phyloP scores from a whole-genome alignment of 2,113 vertebrate species.

The Chaetodon trifascialis region DNA sequence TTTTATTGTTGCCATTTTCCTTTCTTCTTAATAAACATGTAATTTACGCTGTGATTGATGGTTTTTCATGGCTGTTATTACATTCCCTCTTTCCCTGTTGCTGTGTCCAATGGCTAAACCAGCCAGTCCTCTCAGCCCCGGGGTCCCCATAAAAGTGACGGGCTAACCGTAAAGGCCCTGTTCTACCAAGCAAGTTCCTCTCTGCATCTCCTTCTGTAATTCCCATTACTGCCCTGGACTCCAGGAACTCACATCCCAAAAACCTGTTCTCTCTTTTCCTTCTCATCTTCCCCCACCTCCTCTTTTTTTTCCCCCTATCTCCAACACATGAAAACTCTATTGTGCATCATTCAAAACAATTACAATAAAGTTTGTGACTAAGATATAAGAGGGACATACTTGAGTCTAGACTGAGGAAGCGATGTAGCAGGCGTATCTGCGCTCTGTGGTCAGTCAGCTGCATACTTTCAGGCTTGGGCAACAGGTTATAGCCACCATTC shows the following conservation, averaged over 20 bases:
- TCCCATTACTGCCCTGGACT: constrained; percentile 81
- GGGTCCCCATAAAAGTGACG: constrained; percentile 70
- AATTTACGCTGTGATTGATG: constrained; percentile 72
- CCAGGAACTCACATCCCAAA: constrained; percentile 61
- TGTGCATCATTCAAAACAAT: constrained; percentile 69
- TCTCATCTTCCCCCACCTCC: constrained; percentile 23
- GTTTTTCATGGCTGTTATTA: constrained; percentile 62
- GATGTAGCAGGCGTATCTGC: constrained; percentile 67
- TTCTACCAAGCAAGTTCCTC: constrained; percentile 45
- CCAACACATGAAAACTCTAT: constrained; percentile 51
- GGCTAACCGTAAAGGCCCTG: constrained; percentile 52
- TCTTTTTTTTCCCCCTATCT: constrained; percentile 18
- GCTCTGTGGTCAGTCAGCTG: constrained; percentile 58
- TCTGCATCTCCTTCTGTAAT: constrained; percentile 73
- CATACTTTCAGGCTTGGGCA: constrained; percentile 44
- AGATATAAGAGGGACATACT: constrained; percentile 72
- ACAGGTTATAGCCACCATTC: constrained; percentile 27
- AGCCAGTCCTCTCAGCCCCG: constrained; percentile 52
- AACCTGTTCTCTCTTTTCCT: constrained; percentile 54
- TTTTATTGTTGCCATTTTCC: constrained; percentile 51
- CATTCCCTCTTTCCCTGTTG: constrained; percentile 47
- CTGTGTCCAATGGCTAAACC: constrained; percentile 69
- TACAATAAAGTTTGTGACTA: constrained; percentile 65
- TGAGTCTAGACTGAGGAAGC: constrained; percentile 80
- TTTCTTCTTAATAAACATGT: constrained; percentile 73